These are phyloP conservation scores for Andricus quercusramuli DNA, from an alignment of 2,888 invertebrate species.

Conservation along the genomic window DNA sequence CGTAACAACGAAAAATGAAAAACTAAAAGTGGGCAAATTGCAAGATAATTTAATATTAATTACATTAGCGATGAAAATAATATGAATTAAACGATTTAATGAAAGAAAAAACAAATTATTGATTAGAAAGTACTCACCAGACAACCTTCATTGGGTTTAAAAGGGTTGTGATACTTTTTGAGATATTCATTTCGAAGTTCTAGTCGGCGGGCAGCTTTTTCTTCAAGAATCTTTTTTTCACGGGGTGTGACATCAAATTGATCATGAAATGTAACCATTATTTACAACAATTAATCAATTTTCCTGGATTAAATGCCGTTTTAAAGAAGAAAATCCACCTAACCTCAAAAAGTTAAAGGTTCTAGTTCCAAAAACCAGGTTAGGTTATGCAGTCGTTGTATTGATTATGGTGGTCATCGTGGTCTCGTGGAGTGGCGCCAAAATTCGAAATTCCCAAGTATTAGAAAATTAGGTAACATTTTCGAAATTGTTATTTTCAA, in stretches of 20 bases:
- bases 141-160: slow-evolving; percentile 84
- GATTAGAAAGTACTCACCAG: slow-evolving; percentile 14
- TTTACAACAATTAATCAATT: background rate
- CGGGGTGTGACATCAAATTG: slow-evolving; percentile 81
- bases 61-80: background rate
- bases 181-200: slow-evolving; percentile 85
- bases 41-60: background rate
- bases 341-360: slow-evolving; percentile 17
- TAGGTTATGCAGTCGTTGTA: too few relatives aligned
- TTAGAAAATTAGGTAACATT: too few relatives aligned
- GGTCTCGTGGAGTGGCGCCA: too few relatives aligned
- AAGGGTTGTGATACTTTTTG: slow-evolving; percentile 86
- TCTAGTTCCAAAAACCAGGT: too few relatives aligned
- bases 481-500: too few relatives aligned
- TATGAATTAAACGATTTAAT: background rate
- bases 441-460: too few relatives aligned
- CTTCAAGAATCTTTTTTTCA: slow-evolving; percentile 80
- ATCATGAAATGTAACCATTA: slow-evolving; percentile 11
- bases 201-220: slow-evolving; percentile 83
- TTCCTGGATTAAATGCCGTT: background rate
- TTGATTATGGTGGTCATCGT: too few relatives aligned
- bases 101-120: background rate
- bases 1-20: background rate
- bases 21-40: background rate
- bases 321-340: background rate